Base-by-base conservation (phyloP, 2,797 vertebrate genomes). In the Dipus sagitta region DNA sequence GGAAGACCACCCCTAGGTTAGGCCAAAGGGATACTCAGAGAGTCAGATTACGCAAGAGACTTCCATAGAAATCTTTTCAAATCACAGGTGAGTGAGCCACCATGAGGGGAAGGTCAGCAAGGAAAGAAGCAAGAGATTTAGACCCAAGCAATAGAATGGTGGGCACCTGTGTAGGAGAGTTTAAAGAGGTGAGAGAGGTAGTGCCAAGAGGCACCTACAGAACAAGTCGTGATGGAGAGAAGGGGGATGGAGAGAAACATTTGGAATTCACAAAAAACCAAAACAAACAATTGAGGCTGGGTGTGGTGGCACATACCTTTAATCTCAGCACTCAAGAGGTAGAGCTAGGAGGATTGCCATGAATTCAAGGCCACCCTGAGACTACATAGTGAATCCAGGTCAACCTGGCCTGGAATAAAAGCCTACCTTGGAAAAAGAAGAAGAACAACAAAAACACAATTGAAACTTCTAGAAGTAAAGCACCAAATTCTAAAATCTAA, bases 81-180 rank as follows among this genome's bases (percentile, higher is more conserved):
- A 23, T 18, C 78, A 65, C 77, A 23, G 42, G 86, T 60, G 3
- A 28, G 68, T 38, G 21, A 28, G 64, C 14, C 47, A 15, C 68
- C 15, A 1, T 13, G 62, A 28, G 12, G 21, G 21, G 38, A 47
- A 12, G 17, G n/a, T 26, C 11, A 6, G 32, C 47, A 17, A 42
- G 14, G 8, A 78, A 62, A 64, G 62, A 67, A 17, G 15, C n/a
- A 38, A 21, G n/a, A 32, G 21, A 4, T 17, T 60, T 21, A 32
- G 34, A 28, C 11, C 14, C 15, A n/a, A 14, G 20, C 42, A 26
- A 34, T 34, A 24, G 79, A 38, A 24, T 3, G 10, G 8, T 8
- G 7, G 28, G 54, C 10, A 30, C 54, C 64, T 28, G 3, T 0
- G 0, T 0, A 3, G 17, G 34, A 34, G 68, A 60, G 42, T 23